Evolutionary conservation across 1,140 invertebrate species (phyloP), one percentile per base, ranked within the genome.

Genomic region (Drosophila kurseongensis): DNA sequence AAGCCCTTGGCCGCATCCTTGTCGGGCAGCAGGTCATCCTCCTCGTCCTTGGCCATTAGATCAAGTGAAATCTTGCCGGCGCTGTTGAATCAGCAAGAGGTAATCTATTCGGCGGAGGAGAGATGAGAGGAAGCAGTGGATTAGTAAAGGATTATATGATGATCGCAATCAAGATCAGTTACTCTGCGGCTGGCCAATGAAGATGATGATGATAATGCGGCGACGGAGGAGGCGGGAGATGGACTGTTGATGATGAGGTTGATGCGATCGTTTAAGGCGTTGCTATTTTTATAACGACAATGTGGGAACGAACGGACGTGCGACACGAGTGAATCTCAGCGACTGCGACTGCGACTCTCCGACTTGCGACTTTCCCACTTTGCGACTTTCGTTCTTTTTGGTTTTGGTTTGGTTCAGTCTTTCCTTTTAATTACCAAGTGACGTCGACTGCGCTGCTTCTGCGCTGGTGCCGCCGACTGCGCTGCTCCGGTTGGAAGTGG

Each of bases 1-100:
- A 99, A 99, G 88, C 96, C 97, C 93, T 97, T 97, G 6, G 97
- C 97, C 66, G 96, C 97, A 93, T 97, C 96, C 93, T 97, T 97
- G 92, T 97, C 97, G 7, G 97, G 97, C 62, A 98, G 93, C 90
- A 96, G 94, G 92, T 97, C 96, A 77, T 97, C 96, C 57, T 95
- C 95, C 92, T 97, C 97, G 79, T 96, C 95, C 92, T 97, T 96
- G 42, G 96, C 96, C 91, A 92, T 92, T 68, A 79, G 47, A 75
- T 78, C 78, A 62, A 81, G 90, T 73, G 90, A 91, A 91, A 91
- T 91, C 76, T 91, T 91, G 90, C 65, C 78, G 77, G 73, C 41
- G 73, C 59, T 63, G 10, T 6, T 32, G 23, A 27, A 35, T n/a
- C 56, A 14, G 59, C 58, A 13, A 29, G 18, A 14, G 14, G 55